A percentile compares a stretch with the other conserved stretches of the same genome.
phyloP scores from a whole-genome alignment of 2,888 invertebrate genomes.

The Ophion costatus region DNA sequence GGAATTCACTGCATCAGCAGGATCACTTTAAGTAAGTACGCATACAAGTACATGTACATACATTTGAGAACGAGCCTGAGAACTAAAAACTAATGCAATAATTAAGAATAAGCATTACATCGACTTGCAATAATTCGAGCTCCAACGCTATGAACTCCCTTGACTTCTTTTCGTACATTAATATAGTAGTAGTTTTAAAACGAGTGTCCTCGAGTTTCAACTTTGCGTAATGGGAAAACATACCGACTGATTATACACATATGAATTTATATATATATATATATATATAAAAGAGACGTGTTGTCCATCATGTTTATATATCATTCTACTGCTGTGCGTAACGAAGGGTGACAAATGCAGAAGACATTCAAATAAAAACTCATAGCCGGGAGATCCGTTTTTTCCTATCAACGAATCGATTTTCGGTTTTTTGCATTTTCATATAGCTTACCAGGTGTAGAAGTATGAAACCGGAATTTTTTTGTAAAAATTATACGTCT shows the following conservation, averaged over 20 bases:
- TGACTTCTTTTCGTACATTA: neutral
- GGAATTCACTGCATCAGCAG: too few species aligned
- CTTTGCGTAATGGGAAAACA: constrained; percentile 23
- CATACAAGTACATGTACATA: neutral
- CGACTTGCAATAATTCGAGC: neutral
- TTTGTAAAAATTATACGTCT: too few species aligned
- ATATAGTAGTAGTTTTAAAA: constrained; percentile 12
- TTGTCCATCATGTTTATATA: constrained; percentile 17
- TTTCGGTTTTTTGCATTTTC: too few species aligned
- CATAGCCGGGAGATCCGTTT: too few species aligned
- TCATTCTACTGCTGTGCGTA: constrained; percentile 32
- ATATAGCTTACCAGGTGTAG: too few species aligned
- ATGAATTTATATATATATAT: constrained; percentile 41
- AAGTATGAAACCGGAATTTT: too few species aligned
- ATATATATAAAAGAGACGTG: constrained; percentile 32
- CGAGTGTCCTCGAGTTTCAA: constrained; percentile 35
- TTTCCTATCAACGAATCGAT: too few species aligned
- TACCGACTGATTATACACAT: constrained; percentile 53
- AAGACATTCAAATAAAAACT: neutral
- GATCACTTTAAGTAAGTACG: too few species aligned
- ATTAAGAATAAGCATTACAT: neutral
- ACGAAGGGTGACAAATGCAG: constrained; percentile 3
- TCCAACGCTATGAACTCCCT: neutral
- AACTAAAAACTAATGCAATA: neutral
- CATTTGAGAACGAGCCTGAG: neutral